Base-by-base conservation (phyloP, 2,113 vertebrate genomes). In the Struthio camelus region DNA sequence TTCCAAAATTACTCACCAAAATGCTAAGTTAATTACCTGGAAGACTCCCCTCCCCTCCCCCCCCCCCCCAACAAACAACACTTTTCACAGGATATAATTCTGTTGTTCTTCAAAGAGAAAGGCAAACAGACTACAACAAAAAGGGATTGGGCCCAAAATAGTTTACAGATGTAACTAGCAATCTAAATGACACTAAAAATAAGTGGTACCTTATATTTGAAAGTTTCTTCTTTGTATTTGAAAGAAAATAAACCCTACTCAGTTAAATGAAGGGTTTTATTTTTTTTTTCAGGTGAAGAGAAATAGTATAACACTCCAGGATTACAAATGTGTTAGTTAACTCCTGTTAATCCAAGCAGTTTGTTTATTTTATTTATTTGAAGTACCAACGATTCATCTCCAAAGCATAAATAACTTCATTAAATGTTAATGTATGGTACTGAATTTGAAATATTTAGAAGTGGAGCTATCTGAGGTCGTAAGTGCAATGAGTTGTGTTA, bases 311-410 rank as follows among this genome's bases (percentile, higher is more conserved):
- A 72, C 5, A 89, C 75, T 93, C 11, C 40, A 90, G 46, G 75
- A 50, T 62, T 89, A 48, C 77, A 94, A 76, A 77, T 46, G 4
- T 76, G 70, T 84, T 88, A 59, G 48, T 16, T 91, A 54, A 77
- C 36, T 70, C 50, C 25, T 70, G 16, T 67, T 62, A 92, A 27
- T 54, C 27, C 53, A 54, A 54, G 53, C 53, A 54, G 53, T 92
- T 69, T 42, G 14, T 64, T 94, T 87, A 77, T 85, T 94, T 93
- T 61, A 87, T 94, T 96, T 97, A 27, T 56, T 70, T 64, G 14
- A 91, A 75, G 54, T 85, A 80, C n/a, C 62, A 96, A 70, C 13
- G 84, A 22, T 94, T 76, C 94, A 40, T 93, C 32, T 89, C 30
- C 32, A 97, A 79, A 95, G 73, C 61, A 82, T 44, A 75, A 92